Conservation (phyloP, 2,113 vertebrate species). For the Candoia aspera region DNA sequence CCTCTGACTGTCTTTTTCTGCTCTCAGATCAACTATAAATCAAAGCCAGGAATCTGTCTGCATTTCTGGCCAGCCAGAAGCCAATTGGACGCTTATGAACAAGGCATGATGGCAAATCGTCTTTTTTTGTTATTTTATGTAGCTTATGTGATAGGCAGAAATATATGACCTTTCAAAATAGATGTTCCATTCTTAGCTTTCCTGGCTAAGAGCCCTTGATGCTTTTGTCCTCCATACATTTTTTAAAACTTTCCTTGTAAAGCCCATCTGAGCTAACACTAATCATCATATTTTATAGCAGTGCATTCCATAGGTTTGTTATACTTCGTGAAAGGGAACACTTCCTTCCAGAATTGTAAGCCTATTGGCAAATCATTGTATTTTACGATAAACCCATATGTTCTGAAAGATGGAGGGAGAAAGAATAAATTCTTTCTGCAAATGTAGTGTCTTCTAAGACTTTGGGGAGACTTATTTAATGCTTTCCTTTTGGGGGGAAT, state of each 20-base stretch:
- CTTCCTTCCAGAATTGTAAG: not conserved
- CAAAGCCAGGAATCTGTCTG: not conserved
- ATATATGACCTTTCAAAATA: not conserved
- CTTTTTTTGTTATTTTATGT: not conserved
- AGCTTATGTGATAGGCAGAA: not conserved
- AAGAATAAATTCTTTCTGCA: not conserved
- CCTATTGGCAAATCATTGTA: not conserved
- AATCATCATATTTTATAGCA: slow-evolving; percentile 9
- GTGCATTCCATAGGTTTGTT: not conserved
- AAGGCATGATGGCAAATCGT: not conserved
- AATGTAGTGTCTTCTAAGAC: not conserved
- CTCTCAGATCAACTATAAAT: not conserved
- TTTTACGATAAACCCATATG: not conserved
- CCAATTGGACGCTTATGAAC: not conserved
- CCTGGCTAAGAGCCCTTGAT: not conserved
- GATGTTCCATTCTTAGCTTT: slow-evolving; percentile 5
- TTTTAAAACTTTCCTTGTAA: slow-evolving; percentile 4
- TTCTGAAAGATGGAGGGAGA: not conserved
- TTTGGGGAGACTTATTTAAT: not conserved
- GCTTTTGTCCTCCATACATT: slow-evolving; percentile 10
- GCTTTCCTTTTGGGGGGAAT: not conserved
- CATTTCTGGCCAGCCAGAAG: not conserved
- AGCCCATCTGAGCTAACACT: not conserved
- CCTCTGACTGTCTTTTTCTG: not conserved
- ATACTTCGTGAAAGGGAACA: not conserved